phyloP scores from a whole-genome alignment of 2,113 vertebrate genomes.

The Carlito syrichta region DNA sequence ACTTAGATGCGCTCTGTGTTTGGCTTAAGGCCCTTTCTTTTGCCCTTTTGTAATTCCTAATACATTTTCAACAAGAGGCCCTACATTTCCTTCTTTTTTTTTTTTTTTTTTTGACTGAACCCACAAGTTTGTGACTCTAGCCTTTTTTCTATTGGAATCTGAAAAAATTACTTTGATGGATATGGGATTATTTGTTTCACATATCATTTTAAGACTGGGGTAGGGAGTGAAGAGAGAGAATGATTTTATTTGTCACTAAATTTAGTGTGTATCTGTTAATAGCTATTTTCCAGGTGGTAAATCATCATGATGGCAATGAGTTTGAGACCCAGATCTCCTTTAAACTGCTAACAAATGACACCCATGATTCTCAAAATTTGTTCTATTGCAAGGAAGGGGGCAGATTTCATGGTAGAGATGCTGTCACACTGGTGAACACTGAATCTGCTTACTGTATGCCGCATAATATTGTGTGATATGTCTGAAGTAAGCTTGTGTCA shows the following conservation, averaged over 20 bases:
- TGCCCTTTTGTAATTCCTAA: background rate
- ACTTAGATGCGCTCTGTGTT: background rate
- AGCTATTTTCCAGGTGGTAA: background rate
- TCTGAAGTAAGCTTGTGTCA: background rate
- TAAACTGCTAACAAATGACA: background rate
- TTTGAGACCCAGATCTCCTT: background rate
- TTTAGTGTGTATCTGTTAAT: background rate
- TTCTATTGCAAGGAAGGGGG: background rate
- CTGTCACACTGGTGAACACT: background rate
- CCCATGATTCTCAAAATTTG: background rate
- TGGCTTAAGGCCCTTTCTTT: background rate
- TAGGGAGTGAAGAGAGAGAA: rapidly evolving
- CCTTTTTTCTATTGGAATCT: background rate
- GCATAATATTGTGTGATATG: background rate
- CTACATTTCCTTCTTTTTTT: too few relatives aligned
- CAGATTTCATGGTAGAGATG: background rate
- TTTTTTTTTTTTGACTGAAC: background rate
- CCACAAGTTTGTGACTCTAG: background rate
- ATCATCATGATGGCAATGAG: background rate
- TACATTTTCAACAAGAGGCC: background rate
- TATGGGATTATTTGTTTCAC: background rate
- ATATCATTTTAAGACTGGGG: background rate
- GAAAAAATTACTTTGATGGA: background rate
- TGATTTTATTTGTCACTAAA: background rate
- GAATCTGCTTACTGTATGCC: background rate